Evolutionary conservation across 2,888 invertebrate species (phyloP).

Genomic region (Perdita meconis): DNA sequence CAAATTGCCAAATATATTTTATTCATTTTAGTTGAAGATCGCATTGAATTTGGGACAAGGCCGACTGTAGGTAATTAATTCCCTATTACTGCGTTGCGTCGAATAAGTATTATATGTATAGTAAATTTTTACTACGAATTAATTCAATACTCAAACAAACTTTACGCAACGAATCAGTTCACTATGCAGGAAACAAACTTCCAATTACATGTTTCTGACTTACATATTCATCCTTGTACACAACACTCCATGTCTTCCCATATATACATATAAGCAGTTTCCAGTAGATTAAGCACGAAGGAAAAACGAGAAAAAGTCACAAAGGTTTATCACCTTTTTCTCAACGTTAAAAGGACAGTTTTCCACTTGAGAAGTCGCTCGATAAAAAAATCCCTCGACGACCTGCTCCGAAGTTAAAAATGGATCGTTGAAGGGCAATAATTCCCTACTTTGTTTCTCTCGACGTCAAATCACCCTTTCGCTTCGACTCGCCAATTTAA

Average conservation of each 20-base stretch:
- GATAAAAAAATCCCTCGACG: background rate
- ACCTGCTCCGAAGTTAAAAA: background rate
- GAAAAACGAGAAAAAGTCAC: background rate
- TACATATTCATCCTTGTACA: too few species aligned
- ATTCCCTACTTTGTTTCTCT: background rate
- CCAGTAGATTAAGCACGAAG: background rate
- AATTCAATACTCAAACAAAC: too few species aligned
- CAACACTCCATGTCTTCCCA: background rate
- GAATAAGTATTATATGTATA: too few species aligned
- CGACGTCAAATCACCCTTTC: background rate
- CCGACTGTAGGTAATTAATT: too few species aligned
- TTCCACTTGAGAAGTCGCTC: conserved; percentile 1
- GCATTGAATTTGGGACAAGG: too few species aligned
- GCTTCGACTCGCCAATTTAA: background rate
- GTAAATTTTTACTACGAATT: too few species aligned
- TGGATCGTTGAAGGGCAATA: background rate
- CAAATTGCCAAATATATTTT: too few species aligned
- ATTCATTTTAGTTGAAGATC: too few species aligned
- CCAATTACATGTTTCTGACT: too few species aligned
- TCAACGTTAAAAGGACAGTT: conserved; percentile 1
- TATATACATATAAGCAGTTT: conserved; percentile 1
- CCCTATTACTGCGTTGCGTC: too few species aligned
- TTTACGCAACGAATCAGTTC: too few species aligned
- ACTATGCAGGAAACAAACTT: too few species aligned
- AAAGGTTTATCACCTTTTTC: background rate